Conservation (phyloP, 1,140 invertebrate genomes). For the Drosophila jambulina region DNA sequence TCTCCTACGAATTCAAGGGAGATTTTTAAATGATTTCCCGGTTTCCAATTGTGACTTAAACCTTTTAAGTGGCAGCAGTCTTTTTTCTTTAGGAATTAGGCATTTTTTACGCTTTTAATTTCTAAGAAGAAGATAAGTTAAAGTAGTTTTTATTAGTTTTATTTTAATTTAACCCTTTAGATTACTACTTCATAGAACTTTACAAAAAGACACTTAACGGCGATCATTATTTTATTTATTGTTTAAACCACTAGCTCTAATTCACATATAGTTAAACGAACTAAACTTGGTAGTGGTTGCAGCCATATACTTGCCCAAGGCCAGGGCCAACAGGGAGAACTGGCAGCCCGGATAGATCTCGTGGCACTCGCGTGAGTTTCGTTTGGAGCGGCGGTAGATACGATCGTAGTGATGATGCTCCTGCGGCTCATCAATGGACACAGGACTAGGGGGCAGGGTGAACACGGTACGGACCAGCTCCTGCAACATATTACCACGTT, state of each 20-base stretch:
- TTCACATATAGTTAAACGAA: slow-evolving; percentile 65
- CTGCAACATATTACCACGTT: slow-evolving; percentile 88
- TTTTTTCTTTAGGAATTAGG: too few species aligned
- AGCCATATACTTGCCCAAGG: slow-evolving; percentile 88
- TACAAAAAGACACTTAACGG: too few species aligned
- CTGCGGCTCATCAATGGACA: slow-evolving; percentile 58
- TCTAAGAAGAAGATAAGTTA: too few species aligned
- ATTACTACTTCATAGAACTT: too few species aligned
- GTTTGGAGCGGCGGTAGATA: slow-evolving; percentile 65
- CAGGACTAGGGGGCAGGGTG: slow-evolving; percentile 52
- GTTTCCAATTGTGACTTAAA: too few species aligned
- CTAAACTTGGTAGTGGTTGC: slow-evolving; percentile 58
- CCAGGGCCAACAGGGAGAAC: slow-evolving; percentile 90
- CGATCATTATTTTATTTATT: slow-evolving; percentile 3
- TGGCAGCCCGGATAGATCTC: slow-evolving; percentile 88
- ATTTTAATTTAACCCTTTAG: too few species aligned
- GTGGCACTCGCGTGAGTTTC: slow-evolving; percentile 86
- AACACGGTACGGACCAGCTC: slow-evolving; percentile 89
- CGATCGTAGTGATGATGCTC: slow-evolving; percentile 70
- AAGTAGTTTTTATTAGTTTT: too few species aligned
- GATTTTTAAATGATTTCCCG: too few species aligned
- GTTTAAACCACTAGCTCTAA: slow-evolving; percentile 4
- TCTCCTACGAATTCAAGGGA: too few species aligned
- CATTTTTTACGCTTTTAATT: too few species aligned
- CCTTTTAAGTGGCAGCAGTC: too few species aligned